A percentile compares a stretch with the other conserved stretches of the same genome.
phyloP scores from a whole-genome alignment of 1,140 invertebrate genomes.

The Drosophila miranda region DNA sequence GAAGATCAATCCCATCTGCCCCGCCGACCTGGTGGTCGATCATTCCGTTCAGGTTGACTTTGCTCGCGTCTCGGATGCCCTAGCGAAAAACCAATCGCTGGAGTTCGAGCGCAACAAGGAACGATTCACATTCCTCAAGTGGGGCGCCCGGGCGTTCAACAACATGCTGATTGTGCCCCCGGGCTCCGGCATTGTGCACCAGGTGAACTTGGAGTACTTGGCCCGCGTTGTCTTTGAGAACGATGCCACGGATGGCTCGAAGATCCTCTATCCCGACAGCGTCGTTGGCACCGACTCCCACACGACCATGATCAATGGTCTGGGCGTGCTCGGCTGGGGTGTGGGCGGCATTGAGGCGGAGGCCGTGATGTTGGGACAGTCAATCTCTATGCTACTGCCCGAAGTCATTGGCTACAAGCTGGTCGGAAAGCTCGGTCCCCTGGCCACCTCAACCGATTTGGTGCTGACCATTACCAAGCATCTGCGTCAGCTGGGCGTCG shows the following conservation, averaged over 20 bases:
- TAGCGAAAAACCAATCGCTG: constrained; percentile 96
- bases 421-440: constrained; percentile 89
- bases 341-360: constrained; percentile 91
- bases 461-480: constrained; percentile 99
- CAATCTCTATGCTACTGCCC: constrained; percentile 97
- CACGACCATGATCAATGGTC: constrained; percentile 99
- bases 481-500: constrained; percentile 95
- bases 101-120: constrained; percentile 99
- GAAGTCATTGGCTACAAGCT: constrained; percentile 98
- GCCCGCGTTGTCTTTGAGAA: constrained; percentile 95
- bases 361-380: constrained; percentile 96
- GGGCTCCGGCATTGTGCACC: constrained; percentile 98
- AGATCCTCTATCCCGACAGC: constrained; percentile 94
- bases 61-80: constrained; percentile 92
- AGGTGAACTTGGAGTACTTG: constrained; percentile 98
- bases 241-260: constrained; percentile 74
- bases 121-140: constrained; percentile 98
- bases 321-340: constrained; percentile 91
- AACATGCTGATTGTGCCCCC: constrained; percentile 99
- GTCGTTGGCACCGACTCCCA: constrained; percentile 99
- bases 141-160: constrained; percentile 97
- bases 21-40: constrained; percentile 98
- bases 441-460: constrained; percentile 98
- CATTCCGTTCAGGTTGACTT: constrained; percentile 99
- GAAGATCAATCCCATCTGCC: constrained; percentile 98